A percentile compares a stretch with the other conserved stretches of the same genome.
These are phyloP conservation scores for Laupala kohalensis DNA, from an alignment of 1,140 invertebrate species.

Conservation along the genomic window DNA sequence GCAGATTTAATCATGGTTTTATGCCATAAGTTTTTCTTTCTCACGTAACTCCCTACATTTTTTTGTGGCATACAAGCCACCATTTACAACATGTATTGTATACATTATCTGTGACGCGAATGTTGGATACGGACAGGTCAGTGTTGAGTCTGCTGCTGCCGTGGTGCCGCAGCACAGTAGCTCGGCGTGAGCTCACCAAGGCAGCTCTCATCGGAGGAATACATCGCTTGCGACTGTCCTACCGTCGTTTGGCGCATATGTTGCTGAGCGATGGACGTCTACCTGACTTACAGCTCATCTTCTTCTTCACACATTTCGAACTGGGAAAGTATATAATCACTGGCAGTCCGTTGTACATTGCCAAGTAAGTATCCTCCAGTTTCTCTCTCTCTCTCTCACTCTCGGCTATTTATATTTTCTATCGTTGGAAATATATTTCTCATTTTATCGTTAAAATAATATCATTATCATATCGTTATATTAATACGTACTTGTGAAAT, in stretches of 20 bases:
- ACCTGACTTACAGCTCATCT: conserved; percentile 50
- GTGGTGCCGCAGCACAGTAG: conserved; percentile 42
- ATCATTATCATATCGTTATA: too few species aligned
- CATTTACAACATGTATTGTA: neutral
- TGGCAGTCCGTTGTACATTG: conserved; percentile 39
- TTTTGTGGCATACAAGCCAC: neutral
- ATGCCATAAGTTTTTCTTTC: neutral
- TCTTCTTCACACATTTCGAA: conserved; percentile 53
- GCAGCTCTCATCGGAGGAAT: conserved; percentile 40
- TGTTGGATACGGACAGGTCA: conserved; percentile 22
- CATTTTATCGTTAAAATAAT: too few species aligned
- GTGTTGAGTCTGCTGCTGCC: conserved; percentile 40
- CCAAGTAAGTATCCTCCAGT: conserved; percentile 36
- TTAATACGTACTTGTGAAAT: too few species aligned
- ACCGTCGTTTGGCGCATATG: conserved; percentile 37
- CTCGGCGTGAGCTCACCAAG: conserved; percentile 51
- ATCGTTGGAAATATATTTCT: too few species aligned
- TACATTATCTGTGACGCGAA: neutral
- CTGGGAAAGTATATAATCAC: conserved; percentile 40
- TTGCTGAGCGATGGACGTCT: conserved; percentile 47
- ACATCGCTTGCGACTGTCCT: conserved; percentile 47
- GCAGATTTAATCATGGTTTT: neutral
- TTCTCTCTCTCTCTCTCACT: too few species aligned
- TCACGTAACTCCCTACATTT: neutral
- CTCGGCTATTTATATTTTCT: too few species aligned